Evolutionary conservation across 2,888 invertebrate species (phyloP).

Genomic region (Trachelus stipa): DNA sequence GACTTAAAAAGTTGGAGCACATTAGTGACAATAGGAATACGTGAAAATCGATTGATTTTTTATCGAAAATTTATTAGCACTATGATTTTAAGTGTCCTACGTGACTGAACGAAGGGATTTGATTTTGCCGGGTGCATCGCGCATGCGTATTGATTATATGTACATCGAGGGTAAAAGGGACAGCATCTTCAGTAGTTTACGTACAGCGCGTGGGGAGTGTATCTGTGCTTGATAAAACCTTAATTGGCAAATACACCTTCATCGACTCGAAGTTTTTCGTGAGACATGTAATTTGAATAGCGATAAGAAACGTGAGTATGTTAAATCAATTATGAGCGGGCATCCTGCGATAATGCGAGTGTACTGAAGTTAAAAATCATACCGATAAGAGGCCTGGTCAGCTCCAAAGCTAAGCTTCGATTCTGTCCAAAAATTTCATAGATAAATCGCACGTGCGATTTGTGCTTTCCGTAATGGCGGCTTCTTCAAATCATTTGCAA

Average conservation of each 20-base stretch:
- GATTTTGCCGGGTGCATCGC: neutral
- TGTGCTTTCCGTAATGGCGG: neutral
- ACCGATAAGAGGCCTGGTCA: neutral
- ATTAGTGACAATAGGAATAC: neutral
- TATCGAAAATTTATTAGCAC: neutral
- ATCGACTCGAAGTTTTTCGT: neutral
- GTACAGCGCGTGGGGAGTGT: neutral
- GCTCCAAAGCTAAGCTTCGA: neutral
- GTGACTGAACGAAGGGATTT: neutral
- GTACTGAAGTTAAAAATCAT: neutral
- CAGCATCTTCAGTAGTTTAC: neutral
- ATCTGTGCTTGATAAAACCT: neutral
- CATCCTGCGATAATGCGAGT: neutral
- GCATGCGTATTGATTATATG: neutral
- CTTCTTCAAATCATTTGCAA: neutral
- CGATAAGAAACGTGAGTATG: neutral
- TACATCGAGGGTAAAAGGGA: neutral
- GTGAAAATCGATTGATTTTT: neutral
- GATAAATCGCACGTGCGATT: neutral
- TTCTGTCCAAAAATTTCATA: neutral
- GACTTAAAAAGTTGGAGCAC: neutral
- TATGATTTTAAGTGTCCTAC: neutral
- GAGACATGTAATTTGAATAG: neutral
- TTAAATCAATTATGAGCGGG: neutral
- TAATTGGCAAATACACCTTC: neutral